Evolutionary conservation across 2,113 vertebrate genomes (phyloP).

Genomic region (Podocnemis expansa): DNA sequence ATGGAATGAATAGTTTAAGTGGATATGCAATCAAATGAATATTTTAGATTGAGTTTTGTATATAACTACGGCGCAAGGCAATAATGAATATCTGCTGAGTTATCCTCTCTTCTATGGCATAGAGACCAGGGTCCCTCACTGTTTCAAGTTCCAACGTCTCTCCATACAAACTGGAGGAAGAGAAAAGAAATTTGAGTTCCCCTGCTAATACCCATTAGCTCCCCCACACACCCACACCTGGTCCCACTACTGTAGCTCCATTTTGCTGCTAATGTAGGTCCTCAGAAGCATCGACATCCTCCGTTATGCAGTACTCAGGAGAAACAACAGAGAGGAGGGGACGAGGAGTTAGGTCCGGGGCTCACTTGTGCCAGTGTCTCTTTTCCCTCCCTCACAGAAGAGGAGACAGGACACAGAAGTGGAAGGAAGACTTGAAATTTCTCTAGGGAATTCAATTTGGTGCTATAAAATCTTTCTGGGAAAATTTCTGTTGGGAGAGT

Average conservation of each 20-base stretch:
- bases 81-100: background rate
- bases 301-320: background rate
- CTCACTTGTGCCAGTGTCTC: background rate
- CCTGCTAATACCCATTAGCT: fast-evolving
- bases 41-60: background rate
- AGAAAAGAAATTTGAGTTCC: background rate
- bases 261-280: fast-evolving
- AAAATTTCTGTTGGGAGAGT: background rate
- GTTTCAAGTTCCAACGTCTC: background rate
- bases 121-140: background rate
- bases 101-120: background rate
- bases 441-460: background rate
- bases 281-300: background rate
- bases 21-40: background rate
- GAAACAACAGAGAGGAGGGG: background rate
- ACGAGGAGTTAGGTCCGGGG: background rate
- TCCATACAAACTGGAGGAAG: background rate
- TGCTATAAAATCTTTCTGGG: background rate
- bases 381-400: background rate
- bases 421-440: background rate
- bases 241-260: background rate
- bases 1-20: background rate
- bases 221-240: no score
- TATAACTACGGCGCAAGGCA: background rate
- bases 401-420: background rate